Base-by-base conservation (phyloP, 2,888 invertebrate genomes). In the Eristalinus aeneus region DNA sequence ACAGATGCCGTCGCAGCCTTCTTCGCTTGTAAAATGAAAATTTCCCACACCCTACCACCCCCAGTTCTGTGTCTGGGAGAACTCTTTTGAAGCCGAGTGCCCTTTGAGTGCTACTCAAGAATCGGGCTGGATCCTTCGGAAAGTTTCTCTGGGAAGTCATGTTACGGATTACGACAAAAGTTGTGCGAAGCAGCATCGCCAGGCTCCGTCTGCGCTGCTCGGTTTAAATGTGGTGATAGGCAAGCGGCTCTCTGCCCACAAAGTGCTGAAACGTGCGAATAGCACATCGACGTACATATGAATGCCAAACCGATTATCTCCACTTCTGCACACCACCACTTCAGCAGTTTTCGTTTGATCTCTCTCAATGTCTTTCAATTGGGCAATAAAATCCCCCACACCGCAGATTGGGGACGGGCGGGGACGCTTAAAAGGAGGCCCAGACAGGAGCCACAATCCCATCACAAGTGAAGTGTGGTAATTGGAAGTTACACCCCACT, bases 401-500 rank as follows among this genome's bases (percentile, higher is more conserved):
- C 11, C 53, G 4, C n/a, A 16, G 16, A 6, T 46, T 16, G 6
- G 16, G 5, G 6, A 0, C n/a, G 6, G 16, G 11, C 4, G 16
- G n/a, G n/a, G 39, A 0, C n/a, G 46, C 16, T 16, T 9, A 1
- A 46, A 16, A 16, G 46, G 46, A 46, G 46, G 16, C 46, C 16
- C 46, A 46, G 16, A 46, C 16, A 46, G 16, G 46, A 46, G 16
- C 46, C 46, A n/a, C 68, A 68, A 67, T 74, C 27, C 27, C 31
- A 36, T n/a, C 20, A 23, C 36, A 53, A 23, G 54, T 64, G 31
- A 63, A 77, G 64, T 71, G 61, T 53, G 46, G 71, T 79, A 75
- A 75, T 79, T 84, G 74, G 54, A 74, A 74, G 83, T 27, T 64
- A 69, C 79, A 71, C 74, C 20, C 61, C 61, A 12, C 31, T 32